Evolutionary conservation across 1,140 invertebrate genomes (phyloP).

Genomic region (Orchestia grillus): DNA sequence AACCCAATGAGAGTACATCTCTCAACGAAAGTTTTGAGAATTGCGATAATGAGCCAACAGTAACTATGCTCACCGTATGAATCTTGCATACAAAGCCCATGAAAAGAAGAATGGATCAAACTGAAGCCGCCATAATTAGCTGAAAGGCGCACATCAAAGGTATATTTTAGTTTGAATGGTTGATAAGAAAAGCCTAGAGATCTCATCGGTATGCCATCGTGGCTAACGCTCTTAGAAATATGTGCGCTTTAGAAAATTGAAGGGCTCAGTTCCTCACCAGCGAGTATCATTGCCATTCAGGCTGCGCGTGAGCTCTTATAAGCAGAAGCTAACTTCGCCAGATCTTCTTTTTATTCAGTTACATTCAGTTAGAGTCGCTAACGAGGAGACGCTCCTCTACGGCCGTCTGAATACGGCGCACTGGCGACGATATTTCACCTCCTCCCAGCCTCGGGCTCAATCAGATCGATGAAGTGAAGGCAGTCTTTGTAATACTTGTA

Average conservation of each 20-base stretch:
- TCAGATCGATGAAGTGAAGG: background rate
- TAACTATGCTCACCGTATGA: background rate
- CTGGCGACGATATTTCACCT: background rate
- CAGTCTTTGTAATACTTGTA: background rate
- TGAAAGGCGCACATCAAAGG: background rate
- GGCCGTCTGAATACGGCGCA: background rate
- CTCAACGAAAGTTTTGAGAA: background rate
- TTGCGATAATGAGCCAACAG: background rate
- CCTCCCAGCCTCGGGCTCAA: background rate
- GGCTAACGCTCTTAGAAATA: background rate
- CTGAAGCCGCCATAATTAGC: background rate
- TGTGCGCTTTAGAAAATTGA: background rate
- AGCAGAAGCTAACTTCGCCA: constrained; percentile 47
- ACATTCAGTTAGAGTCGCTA: constrained; percentile 42
- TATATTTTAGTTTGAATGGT: background rate
- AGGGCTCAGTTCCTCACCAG: background rate
- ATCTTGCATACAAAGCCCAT: background rate
- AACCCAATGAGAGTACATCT: background rate
- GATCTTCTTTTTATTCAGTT: constrained; percentile 56
- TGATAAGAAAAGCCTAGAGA: background rate
- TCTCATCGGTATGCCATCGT: background rate
- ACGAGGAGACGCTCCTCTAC: background rate
- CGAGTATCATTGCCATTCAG: background rate
- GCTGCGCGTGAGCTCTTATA: constrained; percentile 27
- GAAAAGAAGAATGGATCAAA: background rate